phyloP scores from a whole-genome alignment of 1,140 invertebrate genomes.

The Stegodyphus dumicola region DNA sequence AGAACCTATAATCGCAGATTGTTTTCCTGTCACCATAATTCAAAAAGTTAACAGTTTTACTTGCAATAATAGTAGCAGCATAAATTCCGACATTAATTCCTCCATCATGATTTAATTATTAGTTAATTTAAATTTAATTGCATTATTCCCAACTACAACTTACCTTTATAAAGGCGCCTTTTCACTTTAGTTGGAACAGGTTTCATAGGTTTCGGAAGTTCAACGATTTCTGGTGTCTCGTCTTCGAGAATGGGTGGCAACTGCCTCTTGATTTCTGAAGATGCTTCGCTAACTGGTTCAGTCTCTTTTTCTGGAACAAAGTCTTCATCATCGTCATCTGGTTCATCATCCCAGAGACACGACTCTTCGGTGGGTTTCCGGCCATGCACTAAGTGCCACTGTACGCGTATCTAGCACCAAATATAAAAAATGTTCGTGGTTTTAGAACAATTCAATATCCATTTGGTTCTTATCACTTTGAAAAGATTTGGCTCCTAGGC shows the following conservation, averaged over 20 bases:
- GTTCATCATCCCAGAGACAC: conserved; percentile 7
- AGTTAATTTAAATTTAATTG: no score
- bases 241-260: not conserved
- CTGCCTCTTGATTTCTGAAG: no score
- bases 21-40: no score
- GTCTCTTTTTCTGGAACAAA: not conserved
- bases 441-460: no score
- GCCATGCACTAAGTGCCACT: conserved; percentile 1
- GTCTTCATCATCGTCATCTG: conserved; percentile 23
- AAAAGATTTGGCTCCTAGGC: no score
- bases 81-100: no score
- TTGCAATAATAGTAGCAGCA: no score
- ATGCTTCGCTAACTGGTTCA: not conserved
- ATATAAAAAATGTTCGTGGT: no score
- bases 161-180: conserved; percentile 15
- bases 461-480: no score
- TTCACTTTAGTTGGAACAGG: not conserved
- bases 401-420: not conserved
- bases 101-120: no score
- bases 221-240: not conserved
- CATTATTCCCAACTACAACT: not conserved
- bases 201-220: not conserved
- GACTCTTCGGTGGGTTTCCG: not conserved
- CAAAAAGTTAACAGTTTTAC: no score
- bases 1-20: no score